A percentile compares a stretch with the other conserved stretches of the same genome.
Evolutionary conservation across 2,797 vertebrate genomes (phyloP).

Genomic region (Trematomus bernacchii): DNA sequence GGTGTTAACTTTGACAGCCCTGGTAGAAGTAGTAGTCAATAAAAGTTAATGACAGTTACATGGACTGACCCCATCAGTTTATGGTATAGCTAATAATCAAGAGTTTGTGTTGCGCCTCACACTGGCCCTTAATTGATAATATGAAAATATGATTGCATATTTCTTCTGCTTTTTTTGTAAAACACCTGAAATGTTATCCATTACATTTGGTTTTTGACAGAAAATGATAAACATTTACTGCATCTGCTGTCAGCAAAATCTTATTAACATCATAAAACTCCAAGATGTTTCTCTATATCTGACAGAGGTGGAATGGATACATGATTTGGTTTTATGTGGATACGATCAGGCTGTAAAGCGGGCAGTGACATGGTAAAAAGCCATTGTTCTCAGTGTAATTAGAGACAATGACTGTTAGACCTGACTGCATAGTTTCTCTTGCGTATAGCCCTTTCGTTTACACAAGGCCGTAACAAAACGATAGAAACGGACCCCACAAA

Average conservation of each 20-base stretch:
- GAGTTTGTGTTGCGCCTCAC: not conserved
- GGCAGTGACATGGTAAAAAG: slow-evolving; percentile 48
- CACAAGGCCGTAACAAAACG: too few species aligned
- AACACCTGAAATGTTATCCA: not conserved
- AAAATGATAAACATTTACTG: not conserved
- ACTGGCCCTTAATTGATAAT: slow-evolving; percentile 3
- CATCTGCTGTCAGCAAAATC: not conserved
- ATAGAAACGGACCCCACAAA: too few species aligned
- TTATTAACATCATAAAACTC: not conserved
- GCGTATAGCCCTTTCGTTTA: too few species aligned
- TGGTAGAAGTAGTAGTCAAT: not conserved
- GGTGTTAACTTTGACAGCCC: too few species aligned
- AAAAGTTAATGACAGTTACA: not conserved
- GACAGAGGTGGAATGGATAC: not conserved
- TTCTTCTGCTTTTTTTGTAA: not conserved
- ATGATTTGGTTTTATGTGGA: slow-evolving; percentile 39
- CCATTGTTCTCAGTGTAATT: slow-evolving; percentile 39
- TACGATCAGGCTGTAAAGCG: slow-evolving; percentile 48
- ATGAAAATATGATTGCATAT: not conserved
- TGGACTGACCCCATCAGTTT: not conserved
- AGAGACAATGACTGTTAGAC: slow-evolving; percentile 37
- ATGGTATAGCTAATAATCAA: not conserved
- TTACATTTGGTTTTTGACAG: not conserved
- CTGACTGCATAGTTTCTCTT: too few species aligned
- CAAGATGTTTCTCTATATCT: slow-evolving; percentile 3